Evolutionary conservation across 2,113 vertebrate species (phyloP).

Genomic region (Sciurus niger): DNA sequence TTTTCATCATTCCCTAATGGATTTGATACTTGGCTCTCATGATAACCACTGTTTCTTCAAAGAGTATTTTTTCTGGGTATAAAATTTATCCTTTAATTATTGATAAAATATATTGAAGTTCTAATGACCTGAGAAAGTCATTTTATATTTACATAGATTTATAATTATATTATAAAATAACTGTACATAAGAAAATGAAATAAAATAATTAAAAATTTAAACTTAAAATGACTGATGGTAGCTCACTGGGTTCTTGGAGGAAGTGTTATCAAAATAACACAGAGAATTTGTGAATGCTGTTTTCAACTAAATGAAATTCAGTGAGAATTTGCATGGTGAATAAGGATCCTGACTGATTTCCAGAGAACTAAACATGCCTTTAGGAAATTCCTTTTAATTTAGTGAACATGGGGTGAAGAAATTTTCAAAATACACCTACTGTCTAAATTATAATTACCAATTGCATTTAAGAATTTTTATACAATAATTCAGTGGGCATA

Average conservation of each 20-base stretch:
- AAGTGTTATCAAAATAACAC: neutral
- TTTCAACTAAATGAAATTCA: neutral
- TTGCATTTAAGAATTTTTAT: neutral
- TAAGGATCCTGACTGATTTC: neutral
- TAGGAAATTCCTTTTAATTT: neutral
- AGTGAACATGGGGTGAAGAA: neutral
- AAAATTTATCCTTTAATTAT: neutral
- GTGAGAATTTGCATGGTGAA: neutral
- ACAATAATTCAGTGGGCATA: neutral
- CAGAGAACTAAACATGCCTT: neutral
- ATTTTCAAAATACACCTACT: neutral
- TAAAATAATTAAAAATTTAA: neutral
- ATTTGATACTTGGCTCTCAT: neutral
- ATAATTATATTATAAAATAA: neutral
- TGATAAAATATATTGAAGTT: neutral
- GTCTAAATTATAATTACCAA: neutral
- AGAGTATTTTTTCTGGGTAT: neutral
- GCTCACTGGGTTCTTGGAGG: neutral
- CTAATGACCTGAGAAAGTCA: neutral
- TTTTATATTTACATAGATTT: neutral
- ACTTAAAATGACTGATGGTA: neutral
- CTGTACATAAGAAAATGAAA: too few relatives aligned
- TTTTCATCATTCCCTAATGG: neutral
- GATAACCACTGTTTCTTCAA: neutral
- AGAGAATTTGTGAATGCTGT: neutral